Conservation (phyloP, 1,140 invertebrate species). For the Drosophila leontia region DNA sequence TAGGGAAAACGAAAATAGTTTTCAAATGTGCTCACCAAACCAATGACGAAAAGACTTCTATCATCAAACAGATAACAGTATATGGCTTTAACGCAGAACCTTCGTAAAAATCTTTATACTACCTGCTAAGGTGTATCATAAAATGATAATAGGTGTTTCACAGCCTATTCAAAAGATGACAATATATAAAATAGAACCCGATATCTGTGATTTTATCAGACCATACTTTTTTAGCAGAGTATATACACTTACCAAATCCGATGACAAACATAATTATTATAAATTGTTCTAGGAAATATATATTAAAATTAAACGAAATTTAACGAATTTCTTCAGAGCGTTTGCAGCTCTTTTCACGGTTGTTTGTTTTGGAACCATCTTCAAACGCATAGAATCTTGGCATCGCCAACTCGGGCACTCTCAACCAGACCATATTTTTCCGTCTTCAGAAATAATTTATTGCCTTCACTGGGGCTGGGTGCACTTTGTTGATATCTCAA, state of each 20-base stretch:
- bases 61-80: neutral
- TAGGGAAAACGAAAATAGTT: neutral
- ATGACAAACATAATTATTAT: neutral
- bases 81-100: neutral
- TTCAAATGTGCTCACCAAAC: neutral
- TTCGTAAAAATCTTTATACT: conserved; percentile 1
- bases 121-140: neutral
- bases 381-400: conserved; percentile 5
- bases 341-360: neutral
- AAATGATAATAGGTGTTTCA: conserved; percentile 13
- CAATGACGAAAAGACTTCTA: neutral
- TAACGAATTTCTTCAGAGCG: too few species aligned
- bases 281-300: neutral
- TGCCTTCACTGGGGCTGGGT: neutral
- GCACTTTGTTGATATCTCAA: conserved; percentile 41
- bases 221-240: neutral
- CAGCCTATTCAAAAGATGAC: conserved; percentile 8
- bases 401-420: neutral
- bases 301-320: neutral
- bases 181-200: neutral
- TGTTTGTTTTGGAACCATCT: conserved; percentile 12
- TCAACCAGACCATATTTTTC: conserved; percentile 9
- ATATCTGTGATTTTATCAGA: neutral
- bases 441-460: conserved; percentile 22
- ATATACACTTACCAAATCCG: neutral